These are phyloP conservation scores for Uloborus plumipes DNA, from an alignment of 2,888 invertebrate genomes.

Conservation along the genomic window DNA sequence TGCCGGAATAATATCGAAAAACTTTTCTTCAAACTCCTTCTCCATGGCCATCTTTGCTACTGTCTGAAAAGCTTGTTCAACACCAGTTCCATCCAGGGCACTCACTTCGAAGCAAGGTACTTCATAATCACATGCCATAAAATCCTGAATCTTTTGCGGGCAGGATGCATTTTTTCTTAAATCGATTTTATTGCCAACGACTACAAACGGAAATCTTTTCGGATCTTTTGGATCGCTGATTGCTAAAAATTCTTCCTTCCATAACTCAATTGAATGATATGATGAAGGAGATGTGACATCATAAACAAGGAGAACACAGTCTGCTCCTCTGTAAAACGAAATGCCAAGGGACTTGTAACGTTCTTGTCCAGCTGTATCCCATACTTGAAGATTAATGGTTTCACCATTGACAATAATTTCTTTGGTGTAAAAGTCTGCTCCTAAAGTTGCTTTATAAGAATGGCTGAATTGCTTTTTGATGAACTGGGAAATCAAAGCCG, in stretches of 20 bases:
- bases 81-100: conserved; percentile 38
- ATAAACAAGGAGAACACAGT: conserved; percentile 44
- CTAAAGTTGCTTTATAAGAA: conserved; percentile 43
- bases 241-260: conserved; percentile 49
- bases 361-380: conserved; percentile 59
- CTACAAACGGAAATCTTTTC: conserved; percentile 43
- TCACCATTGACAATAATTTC: conserved; percentile 23
- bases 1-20: conserved; percentile 34
- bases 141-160: conserved; percentile 17
- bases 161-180: conserved; percentile 14
- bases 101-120: conserved; percentile 42
- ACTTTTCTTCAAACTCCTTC: conserved; percentile 29
- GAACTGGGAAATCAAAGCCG: conserved; percentile 40
- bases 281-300: conserved; percentile 40
- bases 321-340: conserved; percentile 52
- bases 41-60: conserved; percentile 39
- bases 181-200: conserved; percentile 47
- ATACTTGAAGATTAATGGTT: conserved; percentile 29
- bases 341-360: conserved; percentile 43
- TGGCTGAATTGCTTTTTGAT: conserved; percentile 24
- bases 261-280: conserved; percentile 30
- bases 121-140: conserved; percentile 29
- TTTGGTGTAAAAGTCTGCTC: conserved; percentile 45
- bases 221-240: conserved; percentile 43
- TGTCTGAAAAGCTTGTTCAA: conserved; percentile 31